phyloP scores from a whole-genome alignment of 2,113 vertebrate genomes.

The Lophura nycthemera region DNA sequence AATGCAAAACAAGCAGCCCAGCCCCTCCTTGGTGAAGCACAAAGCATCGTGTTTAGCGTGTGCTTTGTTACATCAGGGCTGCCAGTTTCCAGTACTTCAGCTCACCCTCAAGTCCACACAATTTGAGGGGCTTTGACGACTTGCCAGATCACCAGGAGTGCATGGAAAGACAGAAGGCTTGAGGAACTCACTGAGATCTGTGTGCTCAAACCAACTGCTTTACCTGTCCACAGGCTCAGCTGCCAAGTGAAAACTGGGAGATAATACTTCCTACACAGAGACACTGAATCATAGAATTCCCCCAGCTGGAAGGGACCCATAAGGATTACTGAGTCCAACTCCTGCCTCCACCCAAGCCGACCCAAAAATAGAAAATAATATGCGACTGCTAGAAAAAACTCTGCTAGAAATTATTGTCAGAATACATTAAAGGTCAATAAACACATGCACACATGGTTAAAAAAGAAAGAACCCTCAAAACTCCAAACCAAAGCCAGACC shows the following conservation, averaged over 20 bases:
- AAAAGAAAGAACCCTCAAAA: background rate
- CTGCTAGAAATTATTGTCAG: background rate
- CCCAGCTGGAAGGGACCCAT: no score
- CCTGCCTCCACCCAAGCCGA: no score
- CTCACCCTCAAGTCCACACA: background rate
- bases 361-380: no score
- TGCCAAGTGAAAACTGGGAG: background rate
- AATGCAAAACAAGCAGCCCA: slow-evolving; percentile 6
- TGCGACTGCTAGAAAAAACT: background rate
- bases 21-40: background rate
- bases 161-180: background rate
- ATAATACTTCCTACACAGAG: background rate
- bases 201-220: background rate
- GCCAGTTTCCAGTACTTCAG: background rate
- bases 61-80: background rate
- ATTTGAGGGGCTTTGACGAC: slow-evolving; percentile 8
- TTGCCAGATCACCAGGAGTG: background rate
- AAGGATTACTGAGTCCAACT: no score
- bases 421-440: background rate
- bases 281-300: no score
- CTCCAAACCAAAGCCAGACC: background rate
- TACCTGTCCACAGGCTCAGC: background rate
- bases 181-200: background rate
- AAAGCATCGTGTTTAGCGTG: background rate
- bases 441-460: background rate